Evolutionary conservation across 2,113 vertebrate species (phyloP).

Genomic region (Forbesichthys papilliferus): DNA sequence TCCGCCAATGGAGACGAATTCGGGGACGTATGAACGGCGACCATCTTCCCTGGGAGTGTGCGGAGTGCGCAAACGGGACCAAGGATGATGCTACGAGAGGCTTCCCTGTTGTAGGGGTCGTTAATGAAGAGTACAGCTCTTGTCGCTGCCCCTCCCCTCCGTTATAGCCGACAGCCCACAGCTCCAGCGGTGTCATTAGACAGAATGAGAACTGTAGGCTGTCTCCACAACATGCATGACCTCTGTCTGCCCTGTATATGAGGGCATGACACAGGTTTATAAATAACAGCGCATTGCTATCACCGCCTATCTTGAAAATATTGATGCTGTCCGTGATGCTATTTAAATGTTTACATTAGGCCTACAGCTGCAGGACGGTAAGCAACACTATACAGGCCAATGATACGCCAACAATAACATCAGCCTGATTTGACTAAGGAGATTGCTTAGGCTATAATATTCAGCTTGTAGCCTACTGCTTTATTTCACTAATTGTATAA

Average conservation of each 20-base stretch:
- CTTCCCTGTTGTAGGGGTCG: conserved; percentile 62
- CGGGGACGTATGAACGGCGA: conserved; percentile 85
- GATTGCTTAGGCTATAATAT: too few relatives aligned
- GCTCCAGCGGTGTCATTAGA: not conserved
- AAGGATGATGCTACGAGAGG: conserved; percentile 43
- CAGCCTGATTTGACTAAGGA: too few relatives aligned
- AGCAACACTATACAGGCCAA: too few relatives aligned
- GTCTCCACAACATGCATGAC: conserved; percentile 11
- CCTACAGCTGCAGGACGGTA: too few relatives aligned
- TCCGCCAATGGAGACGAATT: conserved; percentile 84
- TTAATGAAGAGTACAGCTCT: conserved; percentile 55
- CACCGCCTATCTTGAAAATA: too few relatives aligned
- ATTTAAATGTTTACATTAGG: too few relatives aligned
- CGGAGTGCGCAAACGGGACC: conserved; percentile 25
- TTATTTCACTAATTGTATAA: too few relatives aligned
- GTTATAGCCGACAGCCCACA: not conserved
- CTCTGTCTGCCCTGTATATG: conserved; percentile 16
- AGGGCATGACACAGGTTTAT: conserved; percentile 12
- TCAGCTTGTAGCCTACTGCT: too few relatives aligned
- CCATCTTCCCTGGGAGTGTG: conserved; percentile 82
- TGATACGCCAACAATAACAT: too few relatives aligned
- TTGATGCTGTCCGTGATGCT: too few relatives aligned
- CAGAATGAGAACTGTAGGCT: not conserved
- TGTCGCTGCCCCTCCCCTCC: conserved; percentile 52
- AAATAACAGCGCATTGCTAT: not conserved